Evolutionary conservation across 2,888 invertebrate genomes (phyloP).

Genomic region (Eristalis tenax): DNA sequence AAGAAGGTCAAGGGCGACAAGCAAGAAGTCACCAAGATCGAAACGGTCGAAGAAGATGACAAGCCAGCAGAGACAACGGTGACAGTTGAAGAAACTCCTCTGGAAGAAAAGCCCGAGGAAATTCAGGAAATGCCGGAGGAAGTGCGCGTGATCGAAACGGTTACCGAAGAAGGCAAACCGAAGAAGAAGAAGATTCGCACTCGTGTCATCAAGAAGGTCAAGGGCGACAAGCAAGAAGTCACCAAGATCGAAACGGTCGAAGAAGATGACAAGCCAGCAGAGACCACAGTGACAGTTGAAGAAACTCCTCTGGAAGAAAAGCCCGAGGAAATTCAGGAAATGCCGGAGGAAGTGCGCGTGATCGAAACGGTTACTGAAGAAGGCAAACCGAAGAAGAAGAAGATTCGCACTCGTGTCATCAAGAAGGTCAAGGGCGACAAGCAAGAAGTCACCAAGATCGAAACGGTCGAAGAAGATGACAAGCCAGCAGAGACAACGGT

Average conservation of each 20-base stretch:
- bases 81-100: slow-evolving; percentile 22
- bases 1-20: slow-evolving; percentile 35
- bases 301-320: slow-evolving; percentile 17
- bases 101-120: slow-evolving; percentile 19
- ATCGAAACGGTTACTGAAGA: slow-evolving; percentile 15
- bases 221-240: slow-evolving; percentile 41
- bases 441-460: too few relatives aligned
- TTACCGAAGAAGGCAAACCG: slow-evolving; percentile 22
- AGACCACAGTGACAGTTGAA: slow-evolving; percentile 27
- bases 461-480: too few relatives aligned
- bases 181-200: slow-evolving; percentile 30
- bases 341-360: not conserved
- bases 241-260: slow-evolving; percentile 32
- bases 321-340: not conserved
- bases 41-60: slow-evolving; percentile 26
- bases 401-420: slow-evolving; percentile 19
- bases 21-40: slow-evolving; percentile 39
- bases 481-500: not conserved
- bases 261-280: slow-evolving; percentile 20
- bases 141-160: slow-evolving; percentile 9
- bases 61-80: slow-evolving; percentile 22
- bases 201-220: slow-evolving; percentile 21
- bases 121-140: slow-evolving; percentile 20
- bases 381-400: slow-evolving; percentile 26
- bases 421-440: slow-evolving; percentile 23